A percentile compares a stretch with the other conserved stretches of the same genome.
These are phyloP conservation scores for Acropternis orthonyx DNA, from an alignment of 2,797 vertebrate species.

Conservation along the genomic window DNA sequence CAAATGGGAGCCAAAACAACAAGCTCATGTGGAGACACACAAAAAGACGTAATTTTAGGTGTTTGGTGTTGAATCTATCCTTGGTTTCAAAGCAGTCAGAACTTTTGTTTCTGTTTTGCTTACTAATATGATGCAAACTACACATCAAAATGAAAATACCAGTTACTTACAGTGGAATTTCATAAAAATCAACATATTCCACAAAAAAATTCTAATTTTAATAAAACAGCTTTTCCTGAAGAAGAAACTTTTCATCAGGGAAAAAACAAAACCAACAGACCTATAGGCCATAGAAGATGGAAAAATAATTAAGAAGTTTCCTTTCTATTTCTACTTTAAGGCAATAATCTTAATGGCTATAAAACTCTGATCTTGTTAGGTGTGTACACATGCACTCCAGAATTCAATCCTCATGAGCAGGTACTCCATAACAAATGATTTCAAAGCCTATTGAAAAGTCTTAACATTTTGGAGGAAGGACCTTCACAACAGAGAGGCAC, in stretches of 20 bases:
- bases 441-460: neutral
- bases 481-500: neutral
- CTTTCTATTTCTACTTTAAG: neutral
- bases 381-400: neutral
- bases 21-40: neutral
- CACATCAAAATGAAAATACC: neutral
- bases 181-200: neutral
- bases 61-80: neutral
- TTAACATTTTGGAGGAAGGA: neutral
- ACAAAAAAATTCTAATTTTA: neutral
- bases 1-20: neutral
- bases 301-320: neutral
- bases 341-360: neutral
- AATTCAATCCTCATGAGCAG: neutral
- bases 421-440: neutral
- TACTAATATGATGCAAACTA: neutral
- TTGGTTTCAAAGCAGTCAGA: neutral
- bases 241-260: neutral
- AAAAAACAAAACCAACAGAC: neutral
- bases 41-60: neutral
- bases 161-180: neutral
- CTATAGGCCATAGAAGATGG: neutral
- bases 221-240: neutral
- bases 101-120: neutral
- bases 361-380: neutral